phyloP scores from a whole-genome alignment of 2,797 vertebrate genomes.

The Danio tinwini region DNA sequence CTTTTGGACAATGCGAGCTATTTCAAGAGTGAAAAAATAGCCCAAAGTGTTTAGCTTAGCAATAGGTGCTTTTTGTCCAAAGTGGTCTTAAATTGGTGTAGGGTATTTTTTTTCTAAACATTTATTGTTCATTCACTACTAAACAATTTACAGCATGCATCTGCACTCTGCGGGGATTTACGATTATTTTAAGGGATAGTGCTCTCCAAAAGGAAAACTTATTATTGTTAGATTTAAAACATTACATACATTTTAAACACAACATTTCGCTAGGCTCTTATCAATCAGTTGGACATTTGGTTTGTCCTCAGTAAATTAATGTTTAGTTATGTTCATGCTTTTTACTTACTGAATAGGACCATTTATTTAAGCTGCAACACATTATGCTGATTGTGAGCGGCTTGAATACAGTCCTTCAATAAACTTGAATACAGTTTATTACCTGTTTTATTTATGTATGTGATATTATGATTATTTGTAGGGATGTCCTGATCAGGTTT shows the following conservation, averaged over 20 bases:
- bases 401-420: not conserved
- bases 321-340: not conserved
- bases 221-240: too few species aligned
- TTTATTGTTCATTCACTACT: conserved; percentile 27
- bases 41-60: conserved; percentile 41
- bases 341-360: not conserved
- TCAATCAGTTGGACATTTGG: not conserved
- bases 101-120: conserved; percentile 25
- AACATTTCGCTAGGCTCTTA: not conserved
- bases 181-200: not conserved
- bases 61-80: conserved; percentile 30
- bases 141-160: conserved; percentile 17
- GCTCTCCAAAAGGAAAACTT: not conserved
- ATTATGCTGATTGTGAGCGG: not conserved
- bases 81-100: not conserved
- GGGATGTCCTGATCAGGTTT: too few species aligned
- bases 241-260: not conserved
- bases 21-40: conserved; percentile 48
- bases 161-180: not conserved
- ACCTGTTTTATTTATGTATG: not conserved
- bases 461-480: too few species aligned
- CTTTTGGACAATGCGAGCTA: conserved; percentile 40
- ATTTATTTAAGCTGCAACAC: not conserved
- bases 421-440: too few species aligned
- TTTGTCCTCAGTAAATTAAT: not conserved